Evolutionary conservation across 2,888 invertebrate genomes (phyloP).

Genomic region (Polydesmus complanatus): DNA sequence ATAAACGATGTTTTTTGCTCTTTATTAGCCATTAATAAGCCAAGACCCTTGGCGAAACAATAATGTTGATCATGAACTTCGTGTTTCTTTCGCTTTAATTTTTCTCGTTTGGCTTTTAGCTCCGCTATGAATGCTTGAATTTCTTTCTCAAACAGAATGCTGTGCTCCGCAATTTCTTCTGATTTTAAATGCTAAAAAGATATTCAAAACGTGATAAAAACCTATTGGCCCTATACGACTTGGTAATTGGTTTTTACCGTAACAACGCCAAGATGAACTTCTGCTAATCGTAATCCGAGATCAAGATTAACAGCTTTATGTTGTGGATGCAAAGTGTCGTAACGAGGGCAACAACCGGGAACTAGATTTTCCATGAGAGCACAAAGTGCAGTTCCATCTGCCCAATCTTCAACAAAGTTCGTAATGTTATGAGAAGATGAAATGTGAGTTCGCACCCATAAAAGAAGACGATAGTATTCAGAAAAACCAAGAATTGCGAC

Average conservation of each 20-base stretch:
- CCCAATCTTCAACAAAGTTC: constrained; percentile 17
- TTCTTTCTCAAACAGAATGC: constrained; percentile 4
- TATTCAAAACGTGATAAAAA: background rate
- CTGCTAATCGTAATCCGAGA: constrained; percentile 15
- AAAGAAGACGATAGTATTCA: constrained; percentile 9
- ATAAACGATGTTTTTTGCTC: constrained; percentile 19
- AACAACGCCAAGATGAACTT: constrained; percentile 14
- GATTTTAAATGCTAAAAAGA: background rate
- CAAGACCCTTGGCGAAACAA: constrained; percentile 20
- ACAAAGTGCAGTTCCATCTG: constrained; percentile 16
- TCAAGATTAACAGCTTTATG: constrained; percentile 15
- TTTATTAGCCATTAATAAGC: constrained; percentile 18
- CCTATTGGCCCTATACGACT: background rate
- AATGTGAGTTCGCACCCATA: constrained; percentile 16
- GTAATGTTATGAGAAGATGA: constrained; percentile 6
- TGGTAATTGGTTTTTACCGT: constrained; percentile 9
- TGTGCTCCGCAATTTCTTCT: constrained; percentile 1
- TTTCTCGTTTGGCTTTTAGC: background rate
- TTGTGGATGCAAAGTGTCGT: constrained; percentile 17
- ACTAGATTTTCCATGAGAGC: constrained; percentile 16
- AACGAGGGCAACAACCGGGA: constrained; percentile 15
- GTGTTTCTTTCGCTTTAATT: background rate
- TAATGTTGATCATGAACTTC: constrained; percentile 2
- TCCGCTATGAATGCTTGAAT: constrained; percentile 9
- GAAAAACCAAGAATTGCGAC: background rate